Base-by-base conservation (phyloP, 2,888 invertebrate species). In the Brachypalpus laphriformis region DNA sequence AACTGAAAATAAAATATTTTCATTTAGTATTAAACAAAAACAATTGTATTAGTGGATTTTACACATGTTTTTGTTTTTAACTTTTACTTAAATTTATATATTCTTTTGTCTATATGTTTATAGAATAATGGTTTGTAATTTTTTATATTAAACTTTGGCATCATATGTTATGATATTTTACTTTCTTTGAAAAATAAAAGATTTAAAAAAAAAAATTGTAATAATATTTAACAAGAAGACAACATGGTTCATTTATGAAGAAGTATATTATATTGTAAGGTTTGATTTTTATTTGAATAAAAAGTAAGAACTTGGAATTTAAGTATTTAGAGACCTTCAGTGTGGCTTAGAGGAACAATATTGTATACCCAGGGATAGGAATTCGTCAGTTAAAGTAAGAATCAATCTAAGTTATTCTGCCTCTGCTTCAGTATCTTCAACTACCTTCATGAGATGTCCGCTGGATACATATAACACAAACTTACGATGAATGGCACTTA, bases 131-230 rank as follows among this genome's bases (percentile, higher is more conserved):
- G 42, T 47, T 65, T 56, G 4, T 65, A 42, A 31, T 72, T 57
- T 72, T 57, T 75, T 78, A 66, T 66, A 76, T 75, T 85, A 65
- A 85, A 80, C 85, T 85, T 85, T 85, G 85, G 85, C 81, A 75
- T 85, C 81, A 85, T 81, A 83, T 78, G 63, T 81, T 45, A 78
- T 85, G 71, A 85, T 81, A 81, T 85, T 85, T 85, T 71, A 83
- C 49, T 80, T 80, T 83, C 83, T 70, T 83, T 83, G 80, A 80
- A 83, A 25, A 34, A 34, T 7, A 28, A 28, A 28, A 28, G 7
- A 6, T 34, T n/a, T 3, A 74, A 61, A 59, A 59, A 57, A 59
- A 65, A 54, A 40, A 66, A 51, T 59, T 28, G 54, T 66, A 56
- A 76, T 76, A 68, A 61, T 57, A 65, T 56, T 75, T 83, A 74